Evolutionary conservation across 2,797 vertebrate species (phyloP), one percentile per base, ranked within the genome.

Genomic region (Enteromius unitaeniatus): DNA sequence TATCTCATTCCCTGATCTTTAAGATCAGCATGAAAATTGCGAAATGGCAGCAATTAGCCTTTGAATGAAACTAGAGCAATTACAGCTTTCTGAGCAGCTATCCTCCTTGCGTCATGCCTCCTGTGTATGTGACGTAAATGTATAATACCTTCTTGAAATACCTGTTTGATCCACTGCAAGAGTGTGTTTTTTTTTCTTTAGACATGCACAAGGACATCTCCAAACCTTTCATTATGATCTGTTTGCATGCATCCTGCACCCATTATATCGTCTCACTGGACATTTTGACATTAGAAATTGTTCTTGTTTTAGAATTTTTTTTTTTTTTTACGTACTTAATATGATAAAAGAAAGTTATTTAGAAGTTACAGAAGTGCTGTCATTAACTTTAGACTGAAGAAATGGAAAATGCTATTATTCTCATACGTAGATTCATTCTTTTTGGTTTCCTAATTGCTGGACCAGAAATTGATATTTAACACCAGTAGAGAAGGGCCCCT

Each of bases 91-190:
- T 70, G 23, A 45, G 28, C 49, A 28, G 9, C 69, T 69, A 40
- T 17, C 4, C 21, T 40, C 2, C 17, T 11, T 55, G 47, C 26
- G n/a, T 42, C 31, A 37, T 28, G 31, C n/a, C 19, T 69, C 1
- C 15, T 19, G 7, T 7, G 0, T 55, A 42, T 70, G 3, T 70
- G 51, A 58, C 10, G 15, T 53, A 53, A 74, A 74, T 53, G 13
- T 79, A 17, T 55, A 55, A 53, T 31, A n/a, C 37, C 17, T 31
- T 72, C 53, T 49, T 31, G 40, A 81, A 72, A 81, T 47, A 34
- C 79, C 68, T 62, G 79, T 62, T 81, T 62, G 13, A 81, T 58
- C 40, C 42, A 72, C 10, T 74, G 49, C 72, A 74, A 55, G 19
- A 37, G 1, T n/a, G 6, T 28, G 28, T 49, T 26, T 40, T 19